These are phyloP conservation scores for Petrophora chlorosata DNA, from an alignment of 2,888 invertebrate genomes.

Conservation along the genomic window DNA sequence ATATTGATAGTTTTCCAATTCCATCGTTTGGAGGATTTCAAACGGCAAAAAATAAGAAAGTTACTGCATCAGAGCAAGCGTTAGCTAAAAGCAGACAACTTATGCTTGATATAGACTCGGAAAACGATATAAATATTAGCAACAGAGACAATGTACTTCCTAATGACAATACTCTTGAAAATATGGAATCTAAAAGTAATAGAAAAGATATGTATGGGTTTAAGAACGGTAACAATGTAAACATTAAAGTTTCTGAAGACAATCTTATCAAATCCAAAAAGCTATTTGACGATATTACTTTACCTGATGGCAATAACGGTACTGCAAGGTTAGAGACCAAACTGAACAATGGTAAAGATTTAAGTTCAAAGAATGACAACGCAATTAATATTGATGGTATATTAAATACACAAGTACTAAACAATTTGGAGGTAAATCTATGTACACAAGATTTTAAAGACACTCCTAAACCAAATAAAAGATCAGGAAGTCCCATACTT, in stretches of 20 bases:
- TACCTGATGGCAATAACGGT: neutral
- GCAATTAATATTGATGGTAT: constrained; percentile 29
- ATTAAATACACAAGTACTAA: constrained; percentile 64
- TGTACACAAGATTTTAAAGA: constrained; percentile 65
- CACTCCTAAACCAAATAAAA: constrained; percentile 50
- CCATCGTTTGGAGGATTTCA: constrained; percentile 48
- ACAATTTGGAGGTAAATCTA: constrained; percentile 65
- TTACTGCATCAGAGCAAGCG: constrained; percentile 55
- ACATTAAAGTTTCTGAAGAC: constrained; percentile 31
- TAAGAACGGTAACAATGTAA: constrained; percentile 38
- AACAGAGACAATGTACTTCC: neutral
- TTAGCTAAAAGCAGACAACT: constrained; percentile 51
- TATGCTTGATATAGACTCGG: constrained; percentile 20
- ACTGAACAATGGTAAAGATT: neutral
- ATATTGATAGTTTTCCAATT: neutral
- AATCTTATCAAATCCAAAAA: constrained; percentile 41
- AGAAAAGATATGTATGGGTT: constrained; percentile 8
- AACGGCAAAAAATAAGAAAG: constrained; percentile 65
- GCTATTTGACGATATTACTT: constrained; percentile 38
- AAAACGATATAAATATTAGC: constrained; percentile 7
- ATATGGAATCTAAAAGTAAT: neutral
- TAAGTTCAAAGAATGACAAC: constrained; percentile 3
- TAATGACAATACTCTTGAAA: neutral
- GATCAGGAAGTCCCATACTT: constrained; percentile 70
- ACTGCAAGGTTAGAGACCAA: too few relatives aligned